Base-by-base conservation (phyloP, 1,140 invertebrate species). In the Drosophila asahinai region DNA sequence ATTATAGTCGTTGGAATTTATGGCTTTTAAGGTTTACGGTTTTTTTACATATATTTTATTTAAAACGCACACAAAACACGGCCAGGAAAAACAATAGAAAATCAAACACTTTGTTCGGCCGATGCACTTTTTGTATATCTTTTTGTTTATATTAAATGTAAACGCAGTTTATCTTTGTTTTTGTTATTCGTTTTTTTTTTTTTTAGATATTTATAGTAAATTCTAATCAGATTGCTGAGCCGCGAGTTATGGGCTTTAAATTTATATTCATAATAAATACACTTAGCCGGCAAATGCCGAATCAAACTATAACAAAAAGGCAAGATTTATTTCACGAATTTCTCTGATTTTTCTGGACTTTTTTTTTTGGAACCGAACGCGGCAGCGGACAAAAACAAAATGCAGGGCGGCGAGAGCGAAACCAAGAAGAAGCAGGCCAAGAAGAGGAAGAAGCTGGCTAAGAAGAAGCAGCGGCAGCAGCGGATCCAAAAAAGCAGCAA, bases 1-100 rank as follows among this genome's bases (percentile, higher is more conserved):
- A 61, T 62, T 72, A 55, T 66, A 73, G 80, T 48, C 58, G 60
- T 45, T 64, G 51, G 52, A 70, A 63, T 80, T 77, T 63, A 80
- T 59, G 51, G 55, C 42, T 62, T 45, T 67, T 62, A 62, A 72
- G 55, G 63, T 25, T 51, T 51, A 36, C 36, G 42, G 11, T 33
- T 33, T 33, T 9, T 12, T 60, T 2, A 49, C 40, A 14, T 17
- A 36, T 30, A 4, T 40, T 33, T 47, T 12, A 25, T 22, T 14
- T 48, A 7, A 14, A 22, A 36, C 33, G 11, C 12, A 74, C 60
- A 78, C 52, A 42, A 42, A 59, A 25, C 15, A 63, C 52, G 43
- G 47, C 40, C 36, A 36, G 25, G n/a, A 54, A 64, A 64, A 40
- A 52, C 45, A 9, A 62, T 38, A 27, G 17, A 43, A 47, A 25